A percentile compares a stretch with the other conserved stretches of the same genome.
These are phyloP conservation scores for Watsonalla binaria DNA, from an alignment of 2,888 invertebrate genomes.

Conservation along the genomic window DNA sequence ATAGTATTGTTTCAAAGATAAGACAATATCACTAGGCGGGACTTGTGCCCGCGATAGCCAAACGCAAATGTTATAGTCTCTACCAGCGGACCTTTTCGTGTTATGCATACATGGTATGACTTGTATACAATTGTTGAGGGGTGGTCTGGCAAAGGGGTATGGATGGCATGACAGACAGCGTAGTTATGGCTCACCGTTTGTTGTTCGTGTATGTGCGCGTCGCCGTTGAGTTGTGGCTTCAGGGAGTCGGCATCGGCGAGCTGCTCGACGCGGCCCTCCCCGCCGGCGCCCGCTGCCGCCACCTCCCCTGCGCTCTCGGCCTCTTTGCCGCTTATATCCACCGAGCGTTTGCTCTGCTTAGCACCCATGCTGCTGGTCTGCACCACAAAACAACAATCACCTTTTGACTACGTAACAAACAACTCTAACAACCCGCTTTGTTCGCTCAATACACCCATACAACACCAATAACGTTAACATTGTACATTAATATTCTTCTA, in stretches of 20 bases:
- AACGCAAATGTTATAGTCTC: no score
- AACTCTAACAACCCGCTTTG: conserved; percentile 5
- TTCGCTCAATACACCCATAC: conserved; percentile 7
- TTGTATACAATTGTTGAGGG: no score
- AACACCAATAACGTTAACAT: conserved; percentile 6
- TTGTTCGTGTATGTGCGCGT: conserved; percentile 80
- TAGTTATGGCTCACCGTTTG: conserved; percentile 62
- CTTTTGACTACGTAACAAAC: conserved; percentile 3
- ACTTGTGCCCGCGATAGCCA: no score
- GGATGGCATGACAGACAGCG: neutral
- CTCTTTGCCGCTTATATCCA: conserved; percentile 89
- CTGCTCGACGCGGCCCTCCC: conserved; percentile 86
- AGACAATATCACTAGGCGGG: no score
- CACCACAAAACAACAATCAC: conserved; percentile 3
- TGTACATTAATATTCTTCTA: conserved; percentile 6
- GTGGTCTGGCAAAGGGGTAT: neutral
- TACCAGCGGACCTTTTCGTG: no score
- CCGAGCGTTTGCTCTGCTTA: conserved; percentile 92
- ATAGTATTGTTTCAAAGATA: no score
- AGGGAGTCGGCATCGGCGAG: conserved; percentile 86
- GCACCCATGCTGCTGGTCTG: conserved; percentile 84
- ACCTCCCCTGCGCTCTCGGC: conserved; percentile 80
- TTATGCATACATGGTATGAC: no score
- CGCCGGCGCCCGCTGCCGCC: conserved; percentile 78
- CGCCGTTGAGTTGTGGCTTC: conserved; percentile 86